Evolutionary conservation across 1,140 invertebrate species (phyloP).

Genomic region (Platyscapa corneri): DNA sequence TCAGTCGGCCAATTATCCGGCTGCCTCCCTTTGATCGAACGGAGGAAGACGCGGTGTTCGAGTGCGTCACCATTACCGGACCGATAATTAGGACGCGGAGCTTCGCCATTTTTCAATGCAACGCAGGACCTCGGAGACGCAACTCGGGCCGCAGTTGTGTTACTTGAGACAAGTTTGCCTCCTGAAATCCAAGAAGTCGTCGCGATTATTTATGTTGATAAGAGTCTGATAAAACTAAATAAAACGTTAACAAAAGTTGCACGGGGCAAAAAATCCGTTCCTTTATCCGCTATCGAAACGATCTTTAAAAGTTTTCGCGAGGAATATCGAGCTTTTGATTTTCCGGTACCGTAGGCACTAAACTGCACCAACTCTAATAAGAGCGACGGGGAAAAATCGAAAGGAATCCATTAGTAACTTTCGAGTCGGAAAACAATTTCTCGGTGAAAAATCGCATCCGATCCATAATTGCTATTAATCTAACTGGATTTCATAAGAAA

Average conservation of each 20-base stretch:
- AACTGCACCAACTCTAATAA: neutral
- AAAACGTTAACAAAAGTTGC: too few species aligned
- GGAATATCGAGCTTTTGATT: neutral
- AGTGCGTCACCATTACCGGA: neutral
- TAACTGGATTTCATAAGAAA: conserved; percentile 34
- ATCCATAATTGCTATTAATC: conserved; percentile 20
- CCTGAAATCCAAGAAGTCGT: too few species aligned
- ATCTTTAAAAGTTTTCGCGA: neutral
- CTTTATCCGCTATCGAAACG: too few species aligned
- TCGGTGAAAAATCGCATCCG: neutral
- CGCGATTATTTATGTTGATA: too few species aligned
- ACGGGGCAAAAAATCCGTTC: too few species aligned
- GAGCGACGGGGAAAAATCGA: too few species aligned
- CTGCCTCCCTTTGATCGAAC: conserved; percentile 13
- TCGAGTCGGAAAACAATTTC: neutral
- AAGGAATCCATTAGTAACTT: neutral
- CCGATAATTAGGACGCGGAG: neutral
- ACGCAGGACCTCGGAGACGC: too few species aligned
- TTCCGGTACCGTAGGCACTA: neutral
- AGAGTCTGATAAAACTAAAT: too few species aligned
- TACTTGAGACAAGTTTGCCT: too few species aligned
- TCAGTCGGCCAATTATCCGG: too few species aligned
- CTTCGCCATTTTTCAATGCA: too few species aligned
- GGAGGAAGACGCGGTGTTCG: neutral
- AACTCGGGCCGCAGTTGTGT: too few species aligned